Base-by-base conservation (phyloP, 2,888 invertebrate genomes). In the Conistra vaccinii region DNA sequence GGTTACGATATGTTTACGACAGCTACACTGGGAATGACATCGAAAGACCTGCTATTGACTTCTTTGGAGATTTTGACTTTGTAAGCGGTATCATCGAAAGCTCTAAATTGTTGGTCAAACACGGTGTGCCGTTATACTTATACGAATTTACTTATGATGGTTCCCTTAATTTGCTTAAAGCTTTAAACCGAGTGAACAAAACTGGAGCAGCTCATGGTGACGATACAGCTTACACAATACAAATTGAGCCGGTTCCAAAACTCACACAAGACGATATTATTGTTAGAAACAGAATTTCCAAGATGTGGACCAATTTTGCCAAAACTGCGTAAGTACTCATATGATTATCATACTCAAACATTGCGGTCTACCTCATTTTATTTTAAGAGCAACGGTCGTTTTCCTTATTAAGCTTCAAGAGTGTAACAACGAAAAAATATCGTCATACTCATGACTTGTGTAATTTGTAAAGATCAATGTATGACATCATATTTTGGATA, bases 221-320 rank as follows among this genome's bases (percentile, higher is more conserved):
- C 70, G 94, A 94, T 58, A 80, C 76, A 17, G 79, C 85, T 12
- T 91, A 91, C 73, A 78, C 78, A 35, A 72, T 72, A 62, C 69
- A 62, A 60, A 73, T 78, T 6, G 78, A 78, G 20, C 78, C 78
- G 3, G 61, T 78, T 45, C 78, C 78, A 0, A 78, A 51, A 53
- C 53, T 78, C 9, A 71, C 66, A 4, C 78, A 84, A 42, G 81
- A 87, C 57, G 87, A 90, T 66, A 77, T 80, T 58, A 58, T 87
- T 55, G 84, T 90, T 5, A 85, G 88, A 74, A 83, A 85, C n/a
- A 85, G 86, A 73, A 81, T 93, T 53, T 88, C 90, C 1, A 91
- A 88, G 67, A 87, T 95, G 89, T 94, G 93, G 92, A 92, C 94
- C 0, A 86, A 92, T 78, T 93, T 94, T 77, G 93, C 92, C 3